Base-by-base conservation (phyloP, 1,140 invertebrate species). In the Lycorma delicatula region DNA sequence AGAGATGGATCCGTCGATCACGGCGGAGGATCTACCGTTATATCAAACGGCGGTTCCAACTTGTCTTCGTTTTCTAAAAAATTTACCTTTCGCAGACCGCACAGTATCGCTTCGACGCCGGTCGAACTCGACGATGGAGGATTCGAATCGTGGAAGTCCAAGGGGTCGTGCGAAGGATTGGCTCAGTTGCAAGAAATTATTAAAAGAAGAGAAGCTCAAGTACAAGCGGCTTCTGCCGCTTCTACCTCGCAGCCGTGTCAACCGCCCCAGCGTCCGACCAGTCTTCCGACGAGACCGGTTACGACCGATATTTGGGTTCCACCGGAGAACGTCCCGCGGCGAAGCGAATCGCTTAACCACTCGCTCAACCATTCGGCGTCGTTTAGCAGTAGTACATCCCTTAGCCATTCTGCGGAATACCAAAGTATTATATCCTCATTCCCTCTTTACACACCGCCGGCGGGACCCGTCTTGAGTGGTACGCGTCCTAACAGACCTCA, bases 361-460 rank as follows among this genome's bases (percentile, higher is more conserved):
- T 29, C 22, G 7, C 6, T 6, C 23, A n/a, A n/a, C n/a, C 36
- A 6, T 38, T 18, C 36, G 13, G 22, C 25, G 5, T 22, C 46
- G 22, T 3, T 12, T 20, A 48, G 3, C 23, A 22, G 28, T 3
- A 9, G 36, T 48, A 27, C 50, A 16, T 18, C 13, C 11, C 48
- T 46, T 7, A 28, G 26, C 16, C 26, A 23, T 51, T 18, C 48
- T 18, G 47, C 46, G n/a, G 56, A 57, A 22, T 57, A 57, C 26
- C 47, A 57, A 27, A 50, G 50, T 22, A 51, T 57, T 69, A 75
- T 76, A 62, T 71, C 73, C 66, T 74, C 73, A 59, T 80, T 80
- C 70, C 72, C 75, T 34, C 70, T 77, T 29, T 80, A 79, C 66
- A 78, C 74, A 18, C 79, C 78, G 58, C 77, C 79, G 60, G 72